Base-by-base conservation (phyloP, 2,888 invertebrate species). In the Lordiphosa andalusiaca region DNA sequence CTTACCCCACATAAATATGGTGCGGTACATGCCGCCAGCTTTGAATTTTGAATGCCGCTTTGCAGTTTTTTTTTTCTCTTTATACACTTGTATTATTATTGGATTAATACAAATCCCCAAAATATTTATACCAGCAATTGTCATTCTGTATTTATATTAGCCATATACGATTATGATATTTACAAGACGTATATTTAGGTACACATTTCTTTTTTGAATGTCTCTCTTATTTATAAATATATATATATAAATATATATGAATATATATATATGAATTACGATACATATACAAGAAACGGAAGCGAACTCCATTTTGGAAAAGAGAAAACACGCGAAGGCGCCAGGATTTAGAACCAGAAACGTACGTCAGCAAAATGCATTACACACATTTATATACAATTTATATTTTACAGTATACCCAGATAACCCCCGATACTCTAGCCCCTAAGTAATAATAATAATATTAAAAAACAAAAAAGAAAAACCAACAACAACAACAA, bases 391-490 rank as follows among this genome's bases (percentile, higher is more conserved):
- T 21, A 39, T 21, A 39, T 21, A 39, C 39, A 39, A 40, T 44
- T 30, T 44, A 16, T 44, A 33, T 85, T 83, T 85, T 83, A 84
- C 84, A 85, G 70, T 84, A 74, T 75, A 80, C 67, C 54, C 71
- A n/a, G 59, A 84, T 85, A 61, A 53, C 33, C 53, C 53, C 63
- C 71, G 71, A 82, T 82, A 85, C 74, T 76, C 70, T 85, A 76
- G 74, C 58, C 19, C n/a, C 30, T 76, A 76, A 83, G 84, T 69
- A 72, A 75, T 60, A 70, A 81, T 53, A 75, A 80, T 58, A 69
- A 54, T 47, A 54, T 57, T 46, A 36, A 49, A 44, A 62, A 57
- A 62, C 63, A 65, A 63, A 68, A 60, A 67, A 46, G 60, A 73
- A 82, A 67, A 82, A 1, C 6, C 6, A 64, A 65, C 67, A 65